These are phyloP conservation scores for Thunnus albacares DNA, from an alignment of 2,797 vertebrate genomes.

Conservation along the genomic window DNA sequence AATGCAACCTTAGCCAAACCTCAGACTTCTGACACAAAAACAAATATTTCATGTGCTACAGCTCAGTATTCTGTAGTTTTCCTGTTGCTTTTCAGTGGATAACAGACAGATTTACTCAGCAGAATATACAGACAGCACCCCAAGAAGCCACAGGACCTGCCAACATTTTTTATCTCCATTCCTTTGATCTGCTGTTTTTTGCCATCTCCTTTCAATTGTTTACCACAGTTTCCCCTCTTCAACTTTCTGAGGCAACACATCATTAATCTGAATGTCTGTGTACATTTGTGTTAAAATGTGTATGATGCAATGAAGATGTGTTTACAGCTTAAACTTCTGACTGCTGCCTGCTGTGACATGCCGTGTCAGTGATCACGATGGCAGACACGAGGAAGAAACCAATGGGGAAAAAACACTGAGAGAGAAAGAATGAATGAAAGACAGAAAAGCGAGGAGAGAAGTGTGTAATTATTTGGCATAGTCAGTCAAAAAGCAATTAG, in stretches of 20 bases:
- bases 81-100: neutral
- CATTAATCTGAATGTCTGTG: neutral
- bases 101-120: neutral
- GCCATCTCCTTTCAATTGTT: neutral
- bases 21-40: neutral
- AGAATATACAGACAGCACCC: neutral
- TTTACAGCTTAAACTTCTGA: no score
- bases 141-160: neutral
- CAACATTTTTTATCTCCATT: neutral
- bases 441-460: neutral
- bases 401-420: neutral
- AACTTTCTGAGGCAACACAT: neutral
- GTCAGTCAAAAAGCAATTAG: conserved; percentile 18
- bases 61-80: neutral
- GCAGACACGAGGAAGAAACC: neutral
- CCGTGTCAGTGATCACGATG: neutral
- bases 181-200: neutral
- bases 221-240: neutral
- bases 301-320: no score
- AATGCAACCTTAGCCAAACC: neutral
- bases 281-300: neutral
- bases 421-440: conserved; percentile 1
- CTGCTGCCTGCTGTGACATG: no score
- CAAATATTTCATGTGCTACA: neutral
- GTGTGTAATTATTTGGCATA: neutral